Conservation (phyloP, 2,113 vertebrate genomes). For the Panthera uncia region DNA sequence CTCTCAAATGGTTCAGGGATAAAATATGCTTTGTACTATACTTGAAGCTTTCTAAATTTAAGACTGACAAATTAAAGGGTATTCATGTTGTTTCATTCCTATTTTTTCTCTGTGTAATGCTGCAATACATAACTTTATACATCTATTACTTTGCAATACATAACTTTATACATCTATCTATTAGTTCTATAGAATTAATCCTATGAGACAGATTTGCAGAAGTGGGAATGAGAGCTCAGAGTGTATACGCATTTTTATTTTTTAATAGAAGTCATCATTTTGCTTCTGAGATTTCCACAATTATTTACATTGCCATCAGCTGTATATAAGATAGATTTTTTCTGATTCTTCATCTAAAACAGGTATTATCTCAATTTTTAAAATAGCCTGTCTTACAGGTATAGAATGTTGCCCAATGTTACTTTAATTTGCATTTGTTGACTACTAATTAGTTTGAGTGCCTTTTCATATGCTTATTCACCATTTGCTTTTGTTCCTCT, state of each 20-base stretch:
- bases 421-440: slow-evolving; percentile 25
- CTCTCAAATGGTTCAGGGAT: background rate
- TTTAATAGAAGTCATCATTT: background rate
- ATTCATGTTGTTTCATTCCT: background rate
- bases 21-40: background rate
- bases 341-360: background rate
- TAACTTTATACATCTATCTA: background rate
- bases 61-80: background rate
- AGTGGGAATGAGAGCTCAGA: background rate
- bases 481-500: background rate
- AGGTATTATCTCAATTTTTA: background rate
- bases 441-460: slow-evolving; percentile 5
- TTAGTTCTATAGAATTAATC: background rate
- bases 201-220: background rate
- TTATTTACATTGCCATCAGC: background rate
- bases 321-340: background rate
- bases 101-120: background rate
- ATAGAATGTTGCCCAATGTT: background rate
- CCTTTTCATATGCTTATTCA: slow-evolving; percentile 26
- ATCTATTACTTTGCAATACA: background rate
- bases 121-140: background rate
- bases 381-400: background rate
- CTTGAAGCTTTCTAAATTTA: background rate
- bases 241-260: background rate
- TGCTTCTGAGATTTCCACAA: background rate